phyloP scores from a whole-genome alignment of 2,113 vertebrate species.

The Epinephelus cyanopodus region DNA sequence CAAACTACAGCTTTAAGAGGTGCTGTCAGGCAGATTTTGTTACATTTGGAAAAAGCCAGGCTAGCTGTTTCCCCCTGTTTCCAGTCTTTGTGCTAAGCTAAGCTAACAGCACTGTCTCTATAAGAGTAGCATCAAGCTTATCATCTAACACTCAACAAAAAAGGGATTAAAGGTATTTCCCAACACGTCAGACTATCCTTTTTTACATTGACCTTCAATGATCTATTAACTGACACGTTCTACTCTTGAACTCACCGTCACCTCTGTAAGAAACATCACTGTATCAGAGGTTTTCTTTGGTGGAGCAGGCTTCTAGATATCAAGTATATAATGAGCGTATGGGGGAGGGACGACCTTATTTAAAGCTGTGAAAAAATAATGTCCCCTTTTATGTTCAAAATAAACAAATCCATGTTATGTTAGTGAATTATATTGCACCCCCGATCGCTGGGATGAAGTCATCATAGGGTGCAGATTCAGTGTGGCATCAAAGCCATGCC shows the following conservation, averaged over 20 bases:
- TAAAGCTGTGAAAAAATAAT: slow-evolving; percentile 13
- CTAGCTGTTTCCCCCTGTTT: not conserved
- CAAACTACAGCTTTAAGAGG: not conserved
- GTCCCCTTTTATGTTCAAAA: not conserved
- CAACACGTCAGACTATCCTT: not conserved
- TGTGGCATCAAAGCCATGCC: slow-evolving; percentile 65
- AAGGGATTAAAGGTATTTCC: not conserved
- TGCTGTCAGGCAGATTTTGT: not conserved
- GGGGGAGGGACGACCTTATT: not conserved
- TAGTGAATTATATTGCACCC: slow-evolving; percentile 14
- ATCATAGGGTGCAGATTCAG: slow-evolving; percentile 57
- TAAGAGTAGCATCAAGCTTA: not conserved
- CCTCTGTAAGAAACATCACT: not conserved
- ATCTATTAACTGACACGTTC: not conserved
- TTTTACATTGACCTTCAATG: not conserved
- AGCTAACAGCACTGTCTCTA: no score
- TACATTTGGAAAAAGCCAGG: not conserved
- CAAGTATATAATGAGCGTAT: not conserved
- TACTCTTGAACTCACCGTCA: not conserved
- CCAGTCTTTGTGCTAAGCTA: not conserved
- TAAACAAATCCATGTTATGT: slow-evolving; percentile 19
- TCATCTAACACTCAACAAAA: not conserved
- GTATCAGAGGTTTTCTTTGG: not conserved
- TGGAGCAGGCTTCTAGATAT: not conserved
- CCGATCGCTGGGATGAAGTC: slow-evolving; percentile 51